A percentile compares a stretch with the other conserved stretches of the same genome.
Evolutionary conservation across 92 coral and sea anemone genomes (phyloP).

Genomic region (Epizoanthus rinbou): DNA sequence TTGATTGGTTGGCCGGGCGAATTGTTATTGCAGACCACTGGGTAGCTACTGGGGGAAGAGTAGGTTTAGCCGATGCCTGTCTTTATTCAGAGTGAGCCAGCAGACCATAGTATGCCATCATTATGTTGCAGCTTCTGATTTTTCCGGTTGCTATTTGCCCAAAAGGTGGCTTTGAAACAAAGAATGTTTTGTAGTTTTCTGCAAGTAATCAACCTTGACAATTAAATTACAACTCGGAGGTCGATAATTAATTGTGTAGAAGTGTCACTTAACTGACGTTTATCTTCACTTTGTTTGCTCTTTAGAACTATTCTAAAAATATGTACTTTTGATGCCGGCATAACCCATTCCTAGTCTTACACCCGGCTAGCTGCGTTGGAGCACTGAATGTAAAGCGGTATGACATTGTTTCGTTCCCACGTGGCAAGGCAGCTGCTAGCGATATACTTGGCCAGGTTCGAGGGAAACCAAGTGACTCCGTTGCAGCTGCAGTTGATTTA

Average conservation of each 20-base stretch:
- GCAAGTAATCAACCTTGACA: too few species aligned
- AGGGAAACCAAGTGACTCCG: conserved; percentile 31
- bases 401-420: conserved; percentile 9
- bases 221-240: too few species aligned
- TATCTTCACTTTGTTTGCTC: conserved; percentile 8
- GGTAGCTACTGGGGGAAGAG: too few species aligned
- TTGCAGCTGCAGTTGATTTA: conserved; percentile 48
- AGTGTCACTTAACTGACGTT: neutral
- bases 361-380: neutral
- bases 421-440: neutral
- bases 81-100: too few species aligned
- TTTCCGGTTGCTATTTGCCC: too few species aligned
- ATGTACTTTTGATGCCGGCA: neutral
- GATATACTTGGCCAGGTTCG: conserved; percentile 16
- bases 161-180: too few species aligned
- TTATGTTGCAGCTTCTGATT: too few species aligned
- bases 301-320: neutral
- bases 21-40: too few species aligned
- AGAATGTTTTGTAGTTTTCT: too few species aligned
- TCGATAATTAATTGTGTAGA: neutral
- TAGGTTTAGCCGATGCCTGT: too few species aligned
- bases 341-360: neutral
- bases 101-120: too few species aligned
- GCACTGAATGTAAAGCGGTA: neutral
- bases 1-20: too few species aligned